Percentiles rank a stretch among this genome's conserved stretches.
Conservation (phyloP, 2,113 vertebrate species). For the Macaca nemestrina region DNA sequence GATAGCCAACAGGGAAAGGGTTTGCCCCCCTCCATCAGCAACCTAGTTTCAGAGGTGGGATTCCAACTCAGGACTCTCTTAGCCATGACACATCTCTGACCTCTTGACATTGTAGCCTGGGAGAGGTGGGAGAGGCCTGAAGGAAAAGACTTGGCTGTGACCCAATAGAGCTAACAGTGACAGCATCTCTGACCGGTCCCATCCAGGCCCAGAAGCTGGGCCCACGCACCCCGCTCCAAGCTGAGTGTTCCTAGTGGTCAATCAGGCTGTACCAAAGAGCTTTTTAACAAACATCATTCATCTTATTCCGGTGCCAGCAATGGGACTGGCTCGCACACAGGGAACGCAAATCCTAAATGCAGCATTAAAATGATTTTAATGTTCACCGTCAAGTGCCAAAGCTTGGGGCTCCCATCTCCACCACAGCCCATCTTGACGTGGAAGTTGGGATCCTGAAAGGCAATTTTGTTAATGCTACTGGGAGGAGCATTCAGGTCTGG, state of each 20-base stretch:
- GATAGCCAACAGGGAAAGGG: background rate
- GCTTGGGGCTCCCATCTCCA: constrained; percentile 49
- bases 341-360: constrained; percentile 44
- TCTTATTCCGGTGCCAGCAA: constrained; percentile 31
- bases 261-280: constrained; percentile 60
- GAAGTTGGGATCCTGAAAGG: constrained; percentile 72
- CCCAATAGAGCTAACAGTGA: background rate
- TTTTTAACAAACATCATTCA: constrained; percentile 73
- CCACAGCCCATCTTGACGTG: constrained; percentile 50
- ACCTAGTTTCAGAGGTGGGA: background rate
- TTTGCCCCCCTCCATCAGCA: background rate
- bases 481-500: constrained; percentile 74
- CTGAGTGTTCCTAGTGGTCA: constrained; percentile 58
- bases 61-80: background rate
- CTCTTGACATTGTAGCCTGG: background rate
- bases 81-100: background rate
- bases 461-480: constrained; percentile 78
- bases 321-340: background rate
- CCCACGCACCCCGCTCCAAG: background rate
- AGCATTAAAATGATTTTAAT: constrained; percentile 69
- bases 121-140: background rate
- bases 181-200: background rate
- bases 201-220: constrained; percentile 12
- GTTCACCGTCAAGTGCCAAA: constrained; percentile 60
- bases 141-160: constrained; percentile 2